These are phyloP conservation scores for Pseudopleuronectes americanus DNA, from an alignment of 2,797 vertebrate genomes.

Conservation along the genomic window DNA sequence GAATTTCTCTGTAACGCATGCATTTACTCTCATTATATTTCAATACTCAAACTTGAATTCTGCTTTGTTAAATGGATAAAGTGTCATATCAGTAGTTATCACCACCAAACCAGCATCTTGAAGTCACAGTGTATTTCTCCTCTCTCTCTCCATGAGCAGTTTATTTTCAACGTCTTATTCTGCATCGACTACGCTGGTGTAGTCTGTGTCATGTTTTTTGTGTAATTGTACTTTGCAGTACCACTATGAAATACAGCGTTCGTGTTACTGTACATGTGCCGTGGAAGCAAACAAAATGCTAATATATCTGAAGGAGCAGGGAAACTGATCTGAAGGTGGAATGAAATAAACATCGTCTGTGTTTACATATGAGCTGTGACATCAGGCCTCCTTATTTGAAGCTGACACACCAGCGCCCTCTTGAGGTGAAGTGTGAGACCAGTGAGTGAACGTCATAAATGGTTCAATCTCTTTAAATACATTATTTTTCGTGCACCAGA, in stretches of 20 bases:
- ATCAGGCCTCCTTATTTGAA: neutral
- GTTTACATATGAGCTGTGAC: constrained; percentile 19
- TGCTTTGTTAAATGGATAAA: constrained; percentile 27
- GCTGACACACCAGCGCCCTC: constrained; percentile 32
- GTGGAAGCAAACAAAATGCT: constrained; percentile 79
- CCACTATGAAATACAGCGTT: constrained; percentile 70
- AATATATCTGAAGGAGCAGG: constrained; percentile 86
- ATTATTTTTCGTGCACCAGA: too few species aligned
- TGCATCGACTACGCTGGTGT: constrained; percentile 85
- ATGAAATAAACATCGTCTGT: constrained; percentile 68
- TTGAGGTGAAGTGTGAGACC: constrained; percentile 1
- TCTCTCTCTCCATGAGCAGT: constrained; percentile 19
- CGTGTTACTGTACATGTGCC: constrained; percentile 73
- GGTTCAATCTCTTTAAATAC: too few species aligned
- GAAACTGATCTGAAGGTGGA: constrained; percentile 57
- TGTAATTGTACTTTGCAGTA: constrained; percentile 57
- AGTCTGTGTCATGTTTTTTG: constrained; percentile 66
- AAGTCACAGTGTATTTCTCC: constrained; percentile 41
- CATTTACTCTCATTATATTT: constrained; percentile 57
- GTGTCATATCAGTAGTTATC: constrained; percentile 30
- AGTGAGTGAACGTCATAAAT: too few species aligned
- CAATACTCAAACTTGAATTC: constrained; percentile 62
- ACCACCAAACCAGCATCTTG: constrained; percentile 22
- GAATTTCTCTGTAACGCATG: constrained; percentile 58
- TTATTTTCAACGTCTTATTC: constrained; percentile 45